Evolutionary conservation across 2,888 invertebrate genomes (phyloP).

Genomic region (Myopa tessellatipennis): DNA sequence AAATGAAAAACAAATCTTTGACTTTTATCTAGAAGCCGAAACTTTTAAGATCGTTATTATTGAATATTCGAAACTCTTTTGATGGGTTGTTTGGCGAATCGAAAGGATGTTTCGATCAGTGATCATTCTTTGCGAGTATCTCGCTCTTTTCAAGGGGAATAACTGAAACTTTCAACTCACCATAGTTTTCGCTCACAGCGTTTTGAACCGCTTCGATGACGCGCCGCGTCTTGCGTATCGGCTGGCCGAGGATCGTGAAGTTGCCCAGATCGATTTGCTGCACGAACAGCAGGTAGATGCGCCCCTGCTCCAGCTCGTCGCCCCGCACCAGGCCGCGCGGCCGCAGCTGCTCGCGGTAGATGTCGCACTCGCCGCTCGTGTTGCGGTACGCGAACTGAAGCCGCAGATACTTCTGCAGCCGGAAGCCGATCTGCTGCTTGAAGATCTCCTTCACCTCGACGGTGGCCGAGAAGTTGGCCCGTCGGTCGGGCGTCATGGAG

Average conservation of each 20-base stretch:
- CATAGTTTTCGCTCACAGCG: slow-evolving; percentile 69
- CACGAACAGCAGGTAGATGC: slow-evolving; percentile 66
- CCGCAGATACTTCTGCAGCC: slow-evolving; percentile 62
- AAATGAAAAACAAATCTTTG: no score
- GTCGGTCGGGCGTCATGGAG: slow-evolving; percentile 73
- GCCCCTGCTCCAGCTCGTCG: slow-evolving; percentile 65
- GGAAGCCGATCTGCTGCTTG: slow-evolving; percentile 71
- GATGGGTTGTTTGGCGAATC: no score
- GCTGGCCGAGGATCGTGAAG: slow-evolving; percentile 68
- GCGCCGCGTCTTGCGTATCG: slow-evolving; percentile 62
- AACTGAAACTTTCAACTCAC: slow-evolving; percentile 61
- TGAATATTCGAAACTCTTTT: no score
- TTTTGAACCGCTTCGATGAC: slow-evolving; percentile 63
- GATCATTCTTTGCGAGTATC: no score
- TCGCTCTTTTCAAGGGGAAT: neutral
- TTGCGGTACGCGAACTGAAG: slow-evolving; percentile 66
- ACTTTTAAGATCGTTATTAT: no score
- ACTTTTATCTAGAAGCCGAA: no score
- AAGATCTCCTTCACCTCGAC: slow-evolving; percentile 75
- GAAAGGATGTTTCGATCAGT: no score
- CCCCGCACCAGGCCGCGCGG: slow-evolving; percentile 64
- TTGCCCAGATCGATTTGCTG: slow-evolving; percentile 67
- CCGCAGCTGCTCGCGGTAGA: slow-evolving; percentile 65
- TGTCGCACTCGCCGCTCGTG: slow-evolving; percentile 66
- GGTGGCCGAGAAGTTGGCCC: slow-evolving; percentile 74